phyloP scores from a whole-genome alignment of 2,113 vertebrate genomes.

The Microcebus griseorufus region DNA sequence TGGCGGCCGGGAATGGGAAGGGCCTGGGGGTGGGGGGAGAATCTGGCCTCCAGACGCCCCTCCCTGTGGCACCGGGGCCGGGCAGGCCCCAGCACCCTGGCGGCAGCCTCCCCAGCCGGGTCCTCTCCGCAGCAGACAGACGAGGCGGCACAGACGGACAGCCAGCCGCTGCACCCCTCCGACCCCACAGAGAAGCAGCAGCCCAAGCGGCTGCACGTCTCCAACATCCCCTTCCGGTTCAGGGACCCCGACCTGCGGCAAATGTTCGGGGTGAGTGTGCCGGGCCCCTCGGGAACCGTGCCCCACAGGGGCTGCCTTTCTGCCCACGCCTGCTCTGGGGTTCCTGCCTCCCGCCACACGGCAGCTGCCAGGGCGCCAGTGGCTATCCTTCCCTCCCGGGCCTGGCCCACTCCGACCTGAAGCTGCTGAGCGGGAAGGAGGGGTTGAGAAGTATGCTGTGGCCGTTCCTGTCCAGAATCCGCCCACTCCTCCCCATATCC shows the following conservation, averaged over 20 bases:
- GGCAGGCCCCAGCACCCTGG: not conserved
- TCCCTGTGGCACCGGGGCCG: too few relatives aligned
- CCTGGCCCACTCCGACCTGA: not conserved
- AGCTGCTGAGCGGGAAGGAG: rapidly evolving
- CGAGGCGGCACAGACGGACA: conserved; percentile 95
- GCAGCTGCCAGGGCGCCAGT: too few relatives aligned
- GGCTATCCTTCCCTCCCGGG: not conserved
- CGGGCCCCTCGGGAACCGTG: conserved; percentile 84
- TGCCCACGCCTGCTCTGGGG: rapidly evolving
- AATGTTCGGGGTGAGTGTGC: conserved; percentile 95
- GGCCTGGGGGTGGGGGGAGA: rapidly evolving
- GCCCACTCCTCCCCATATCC: rapidly evolving
- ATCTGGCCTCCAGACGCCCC: not conserved
- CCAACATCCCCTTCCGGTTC: conserved; percentile 98
- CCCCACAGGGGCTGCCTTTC: not conserved
- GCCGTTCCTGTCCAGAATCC: not conserved
- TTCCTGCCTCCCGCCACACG: rapidly evolving
- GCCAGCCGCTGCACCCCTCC: conserved; percentile 90
- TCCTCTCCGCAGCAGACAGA: conserved; percentile 90
- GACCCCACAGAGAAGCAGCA: conserved; percentile 95
- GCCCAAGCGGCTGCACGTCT: conserved; percentile 97
- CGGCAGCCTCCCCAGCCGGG: not conserved
- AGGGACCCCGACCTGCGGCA: conserved; percentile 98
- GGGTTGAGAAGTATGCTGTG: rapidly evolving
- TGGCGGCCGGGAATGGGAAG: rapidly evolving